Conservation (phyloP, 2,113 vertebrate species). For the Sinosuthora webbiana region DNA sequence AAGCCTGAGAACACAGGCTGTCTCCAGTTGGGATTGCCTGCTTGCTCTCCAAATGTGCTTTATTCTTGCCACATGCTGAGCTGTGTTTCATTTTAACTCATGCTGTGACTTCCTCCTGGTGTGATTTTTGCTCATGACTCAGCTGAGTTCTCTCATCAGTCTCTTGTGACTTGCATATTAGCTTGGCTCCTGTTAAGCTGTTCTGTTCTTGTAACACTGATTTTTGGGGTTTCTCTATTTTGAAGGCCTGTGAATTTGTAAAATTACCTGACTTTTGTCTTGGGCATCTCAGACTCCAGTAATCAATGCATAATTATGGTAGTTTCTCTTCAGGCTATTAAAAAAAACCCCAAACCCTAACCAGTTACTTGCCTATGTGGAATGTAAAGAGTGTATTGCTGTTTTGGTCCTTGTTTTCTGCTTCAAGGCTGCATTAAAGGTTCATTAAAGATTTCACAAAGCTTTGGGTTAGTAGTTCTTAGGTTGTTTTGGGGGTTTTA, state of each 20-base stretch:
- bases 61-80: not conserved
- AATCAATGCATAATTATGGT: not conserved
- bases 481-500: not conserved
- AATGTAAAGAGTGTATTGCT: not conserved
- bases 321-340: not conserved
- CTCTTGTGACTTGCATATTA: not conserved
- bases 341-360: not conserved
- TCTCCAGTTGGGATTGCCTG: not conserved
- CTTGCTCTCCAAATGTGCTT: not conserved
- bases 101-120: conserved; percentile 15
- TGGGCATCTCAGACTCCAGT: not conserved
- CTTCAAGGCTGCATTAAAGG: not conserved
- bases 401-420: not conserved
- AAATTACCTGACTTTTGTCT: not conserved
- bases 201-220: not conserved
- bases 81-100: not conserved
- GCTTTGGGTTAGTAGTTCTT: not conserved
- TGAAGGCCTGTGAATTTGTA: not conserved
- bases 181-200: not conserved
- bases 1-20: not conserved
- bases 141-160: not conserved
- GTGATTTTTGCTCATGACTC: not conserved
- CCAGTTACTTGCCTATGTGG: not conserved
- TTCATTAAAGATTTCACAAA: not conserved
- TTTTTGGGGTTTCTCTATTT: not conserved